Base-by-base conservation (phyloP, 2,888 invertebrate genomes). In the Caenorhabditis sp. region DNA sequence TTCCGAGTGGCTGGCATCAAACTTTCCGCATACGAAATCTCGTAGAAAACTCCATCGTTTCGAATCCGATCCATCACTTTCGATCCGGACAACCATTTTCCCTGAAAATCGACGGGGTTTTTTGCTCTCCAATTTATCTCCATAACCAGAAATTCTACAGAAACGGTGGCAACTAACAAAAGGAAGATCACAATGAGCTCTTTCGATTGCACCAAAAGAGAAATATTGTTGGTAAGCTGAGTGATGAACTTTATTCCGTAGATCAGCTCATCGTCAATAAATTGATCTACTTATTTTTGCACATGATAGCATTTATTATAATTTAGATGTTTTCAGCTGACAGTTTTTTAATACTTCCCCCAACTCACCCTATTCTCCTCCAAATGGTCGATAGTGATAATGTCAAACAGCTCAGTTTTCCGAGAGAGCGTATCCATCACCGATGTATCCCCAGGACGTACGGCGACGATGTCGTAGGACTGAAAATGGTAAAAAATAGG, bases 381-480 rank as follows among this genome's bases (percentile, higher is more conserved):
- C 31, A 82, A 74, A 76, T 72, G 59, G 47, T 82, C 82, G 12
- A 79, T 74, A 12, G 89, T 89, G 44, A 92, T 86, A 14, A 92
- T 79, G 75, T 92, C 92, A 58, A 92, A 86, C 64, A 87, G 81
- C 12, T 92, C 91, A 51, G 90, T 86, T 84, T 92, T 92, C 22
- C 89, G 77, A 2, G 90, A 74, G 24, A 92, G 70, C 14, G 91
- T 91, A n/a, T 87, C 88, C 38, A 92, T 68, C 47, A 92, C 89
- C 10, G 86, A 68, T 58, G 89, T 88, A 66, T 89, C 89, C 44
- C 83, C 85, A 6, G 90, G 89, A 3, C 90, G 86, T 26, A 92
- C 86, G 10, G 91, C 92, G 5, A 92, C 74, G 26, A 92, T 80
- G 68, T 92, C 92, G 69, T 86, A 92, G 10, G 84, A 56, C 81